Evolutionary conservation across 1,140 invertebrate genomes (phyloP), one percentile per base, ranked within the genome.

Genomic region (Drosophila kurseongensis): DNA sequence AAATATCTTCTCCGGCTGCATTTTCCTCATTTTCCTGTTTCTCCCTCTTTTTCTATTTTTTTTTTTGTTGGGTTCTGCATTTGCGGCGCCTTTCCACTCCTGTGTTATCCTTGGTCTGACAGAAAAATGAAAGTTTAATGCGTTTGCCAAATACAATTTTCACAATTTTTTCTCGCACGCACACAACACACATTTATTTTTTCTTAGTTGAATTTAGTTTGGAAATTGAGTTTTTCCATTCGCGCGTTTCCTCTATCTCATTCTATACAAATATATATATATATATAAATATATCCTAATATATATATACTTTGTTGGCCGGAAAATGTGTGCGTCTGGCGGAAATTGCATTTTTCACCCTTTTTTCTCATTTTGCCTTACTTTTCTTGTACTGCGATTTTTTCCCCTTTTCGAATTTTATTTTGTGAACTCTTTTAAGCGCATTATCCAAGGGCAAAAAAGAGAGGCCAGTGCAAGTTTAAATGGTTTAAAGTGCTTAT

Each of bases 91-190:
- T 41, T 57, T 29, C 23, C 23, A 9, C 48, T 38, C 36, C 42
- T 48, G 55, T 57, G 51, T 85, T 85, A 83, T 91, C 77, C 76
- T 90, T 89, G 88, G 72, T 71, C 72, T 75, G 78, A 79, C 88
- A 80, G 79, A 91, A 91, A 91, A 91, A 90, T 91, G 90, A 90
- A 91, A 91, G 90, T 91, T 91, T 90, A 91, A 90, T 91, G 80
- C 83, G 76, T 91, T 90, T 85, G 78, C 82, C 90, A 91, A 91
- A 91, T 80, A 80, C 86, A 88, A 91, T 91, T 91, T 91, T 80
- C 80, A 66, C 73, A 81, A 79, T 75, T 78, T 88, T 73, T 59
- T 61, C 16, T 36, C 55, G 44, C 65, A 75, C 48, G 18, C 45
- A 41, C 40, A 42, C 48, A 40, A 42, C 44, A 54, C 38, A 44